phyloP scores from a whole-genome alignment of 2,113 vertebrate genomes.

The Puntigrus tetrazona region DNA sequence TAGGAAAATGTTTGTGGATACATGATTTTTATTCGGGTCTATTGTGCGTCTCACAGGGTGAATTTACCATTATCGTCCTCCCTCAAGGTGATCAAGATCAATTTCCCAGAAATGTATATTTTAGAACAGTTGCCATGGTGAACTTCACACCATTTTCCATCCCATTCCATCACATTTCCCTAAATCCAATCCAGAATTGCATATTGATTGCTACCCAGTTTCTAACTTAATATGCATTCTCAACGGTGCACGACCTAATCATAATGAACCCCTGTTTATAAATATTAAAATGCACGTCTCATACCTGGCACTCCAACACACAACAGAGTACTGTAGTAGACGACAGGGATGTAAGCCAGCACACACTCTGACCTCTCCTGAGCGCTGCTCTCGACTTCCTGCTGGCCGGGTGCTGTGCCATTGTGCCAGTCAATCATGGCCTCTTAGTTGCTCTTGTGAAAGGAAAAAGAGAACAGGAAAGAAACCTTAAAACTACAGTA shows the following conservation, averaged over 20 bases:
- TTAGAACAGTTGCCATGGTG: background rate
- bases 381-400: constrained; percentile 40
- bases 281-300: background rate
- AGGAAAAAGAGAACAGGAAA: background rate
- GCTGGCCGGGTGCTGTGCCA: constrained; percentile 60
- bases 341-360: constrained; percentile 79
- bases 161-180: background rate
- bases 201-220: background rate
- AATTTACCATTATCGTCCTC: background rate
- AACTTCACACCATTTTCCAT: background rate
- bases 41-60: background rate
- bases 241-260: background rate
- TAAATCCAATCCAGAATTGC: background rate
- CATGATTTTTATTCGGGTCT: constrained; percentile 5
- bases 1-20: constrained; percentile 13
- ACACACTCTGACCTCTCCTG: constrained; percentile 78
- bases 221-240: background rate
- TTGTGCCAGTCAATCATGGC: constrained; percentile 74
- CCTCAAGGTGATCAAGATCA: background rate
- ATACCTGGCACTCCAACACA: constrained; percentile 90
- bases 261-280: background rate
- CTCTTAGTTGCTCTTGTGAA: constrained; percentile 38
- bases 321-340: constrained; percentile 89
- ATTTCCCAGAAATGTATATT: background rate
- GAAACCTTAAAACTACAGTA: background rate